Conservation (phyloP, 2,113 vertebrate genomes). For the Lethenteron reissneri region DNA sequence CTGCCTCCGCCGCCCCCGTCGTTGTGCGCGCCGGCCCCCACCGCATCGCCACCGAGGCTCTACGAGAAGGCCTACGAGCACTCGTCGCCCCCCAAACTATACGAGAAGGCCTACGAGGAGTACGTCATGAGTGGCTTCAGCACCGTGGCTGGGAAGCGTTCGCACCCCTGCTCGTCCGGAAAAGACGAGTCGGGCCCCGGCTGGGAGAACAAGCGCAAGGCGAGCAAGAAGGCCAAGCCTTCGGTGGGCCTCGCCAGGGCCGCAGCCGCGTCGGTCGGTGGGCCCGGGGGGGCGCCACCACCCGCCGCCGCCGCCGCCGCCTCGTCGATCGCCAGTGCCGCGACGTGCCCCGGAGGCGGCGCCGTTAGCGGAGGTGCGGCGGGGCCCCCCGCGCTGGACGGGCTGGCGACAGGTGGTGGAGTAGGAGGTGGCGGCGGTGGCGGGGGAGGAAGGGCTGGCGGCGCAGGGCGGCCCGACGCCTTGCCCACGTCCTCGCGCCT, state of each 20-base stretch:
- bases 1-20: background rate
- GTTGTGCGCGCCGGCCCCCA: background rate
- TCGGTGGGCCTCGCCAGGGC: too few relatives aligned
- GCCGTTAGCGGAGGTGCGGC: too few relatives aligned
- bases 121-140: background rate
- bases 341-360: too few relatives aligned
- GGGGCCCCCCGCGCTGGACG: too few relatives aligned
- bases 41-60: slow-evolving; percentile 2
- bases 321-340: too few relatives aligned
- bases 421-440: background rate
- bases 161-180: slow-evolving; percentile 1
- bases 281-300: too few relatives aligned
- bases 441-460: background rate
- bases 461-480: background rate
- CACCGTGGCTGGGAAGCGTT: background rate
- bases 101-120: slow-evolving; percentile 1
- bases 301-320: too few relatives aligned
- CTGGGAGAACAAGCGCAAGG: slow-evolving; percentile 5
- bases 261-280: too few relatives aligned
- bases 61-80: slow-evolving; percentile 6
- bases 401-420: background rate
- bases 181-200: background rate
- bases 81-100: background rate
- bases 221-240: slow-evolving; percentile 1
- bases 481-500: too few relatives aligned